phyloP scores from a whole-genome alignment of 1,140 invertebrate species.

The Meloidogyne exigua region DNA sequence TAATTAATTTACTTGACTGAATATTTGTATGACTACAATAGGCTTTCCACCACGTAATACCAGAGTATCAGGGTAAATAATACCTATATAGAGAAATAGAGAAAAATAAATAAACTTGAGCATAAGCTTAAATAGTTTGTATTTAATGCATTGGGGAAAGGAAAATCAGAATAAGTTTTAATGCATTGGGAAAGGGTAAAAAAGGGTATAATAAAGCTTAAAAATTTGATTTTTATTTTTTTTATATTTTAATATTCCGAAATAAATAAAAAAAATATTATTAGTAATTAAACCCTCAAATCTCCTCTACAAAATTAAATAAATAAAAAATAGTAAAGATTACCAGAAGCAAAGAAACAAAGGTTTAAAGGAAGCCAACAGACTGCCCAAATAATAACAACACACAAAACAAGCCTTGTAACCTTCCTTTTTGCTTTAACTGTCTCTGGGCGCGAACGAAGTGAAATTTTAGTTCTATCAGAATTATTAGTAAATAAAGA shows the following conservation, averaged over 20 bases:
- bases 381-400: slow-evolving; percentile 87
- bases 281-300: too few species aligned
- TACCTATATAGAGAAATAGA: slow-evolving; percentile 39
- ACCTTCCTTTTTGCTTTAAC: slow-evolving; percentile 83
- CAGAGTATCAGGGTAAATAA: slow-evolving; percentile 59
- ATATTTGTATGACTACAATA: slow-evolving; percentile 58
- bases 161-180: too few species aligned
- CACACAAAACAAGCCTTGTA: slow-evolving; percentile 86
- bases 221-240: too few species aligned
- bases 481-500: slow-evolving; percentile 11
- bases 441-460: slow-evolving; percentile 74
- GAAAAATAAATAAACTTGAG: too few species aligned
- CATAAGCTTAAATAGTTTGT: too few species aligned
- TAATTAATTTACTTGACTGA: slow-evolving; percentile 47
- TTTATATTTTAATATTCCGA: too few species aligned
- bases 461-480: slow-evolving; percentile 50
- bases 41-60: slow-evolving; percentile 56
- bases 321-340: not conserved
- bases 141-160: too few species aligned
- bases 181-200: too few species aligned
- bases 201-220: too few species aligned
- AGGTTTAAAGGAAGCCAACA: slow-evolving; percentile 92
- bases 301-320: too few species aligned
- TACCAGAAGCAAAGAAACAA: slow-evolving; percentile 65
- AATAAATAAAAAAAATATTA: not conserved